These are phyloP conservation scores for Anguilla pacifica DNA, from an alignment of 2,797 vertebrate genomes.

Conservation along the genomic window DNA sequence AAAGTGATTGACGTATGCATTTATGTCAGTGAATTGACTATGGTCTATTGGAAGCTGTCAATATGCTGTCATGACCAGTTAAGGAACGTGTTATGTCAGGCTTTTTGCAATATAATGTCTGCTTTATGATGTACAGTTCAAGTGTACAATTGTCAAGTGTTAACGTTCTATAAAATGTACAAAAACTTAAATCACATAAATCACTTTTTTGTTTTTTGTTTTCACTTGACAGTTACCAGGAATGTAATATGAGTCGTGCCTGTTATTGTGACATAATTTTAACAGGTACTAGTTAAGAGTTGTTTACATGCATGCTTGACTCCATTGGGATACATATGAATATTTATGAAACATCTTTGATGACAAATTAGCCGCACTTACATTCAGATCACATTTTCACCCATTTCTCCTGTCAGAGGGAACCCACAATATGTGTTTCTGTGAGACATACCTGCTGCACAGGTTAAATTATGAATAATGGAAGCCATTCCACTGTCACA, in stretches of 20 bases:
- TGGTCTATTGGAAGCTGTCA: too few relatives aligned
- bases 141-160: too few relatives aligned
- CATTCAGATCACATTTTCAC: slow-evolving; percentile 61
- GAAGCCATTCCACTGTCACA: slow-evolving; percentile 60
- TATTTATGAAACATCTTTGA: slow-evolving; percentile 59
- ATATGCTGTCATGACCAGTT: too few relatives aligned
- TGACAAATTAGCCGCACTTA: slow-evolving; percentile 68
- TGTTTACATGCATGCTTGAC: background rate
- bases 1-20: too few relatives aligned
- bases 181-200: background rate
- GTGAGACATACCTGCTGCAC: slow-evolving; percentile 49
- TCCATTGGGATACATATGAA: slow-evolving; percentile 20
- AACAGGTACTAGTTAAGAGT: background rate
- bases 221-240: background rate
- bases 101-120: too few relatives aligned
- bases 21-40: too few relatives aligned
- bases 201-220: background rate
- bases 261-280: background rate
- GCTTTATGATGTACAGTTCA: too few relatives aligned
- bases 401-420: slow-evolving; percentile 67
- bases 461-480: slow-evolving; percentile 62
- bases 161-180: too few relatives aligned
- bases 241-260: background rate
- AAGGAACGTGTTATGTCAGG: too few relatives aligned
- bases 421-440: slow-evolving; percentile 61